Conservation (phyloP, 2,888 invertebrate species). For the Xylota segnis region DNA sequence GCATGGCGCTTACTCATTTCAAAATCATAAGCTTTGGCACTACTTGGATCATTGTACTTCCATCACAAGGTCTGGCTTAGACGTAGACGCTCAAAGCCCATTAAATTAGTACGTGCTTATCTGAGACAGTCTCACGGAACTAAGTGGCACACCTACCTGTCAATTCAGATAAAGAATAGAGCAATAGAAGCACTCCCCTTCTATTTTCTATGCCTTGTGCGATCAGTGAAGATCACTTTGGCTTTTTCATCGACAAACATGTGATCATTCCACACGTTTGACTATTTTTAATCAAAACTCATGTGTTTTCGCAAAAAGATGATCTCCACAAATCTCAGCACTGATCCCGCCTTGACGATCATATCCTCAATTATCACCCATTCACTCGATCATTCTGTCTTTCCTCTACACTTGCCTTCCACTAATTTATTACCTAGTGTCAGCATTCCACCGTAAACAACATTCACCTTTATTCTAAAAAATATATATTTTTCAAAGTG, state of each 20-base stretch:
- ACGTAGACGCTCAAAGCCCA: too few species aligned
- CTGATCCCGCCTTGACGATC: constrained; percentile 1
- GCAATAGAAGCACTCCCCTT: too few species aligned
- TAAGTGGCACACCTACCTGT: too few species aligned
- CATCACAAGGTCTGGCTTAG: too few species aligned
- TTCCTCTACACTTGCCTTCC: neutral
- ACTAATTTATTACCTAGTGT: constrained; percentile 3
- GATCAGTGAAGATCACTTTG: too few species aligned
- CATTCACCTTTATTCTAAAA: neutral
- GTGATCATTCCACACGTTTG: neutral
- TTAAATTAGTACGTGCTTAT: too few species aligned
- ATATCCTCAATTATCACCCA: neutral
- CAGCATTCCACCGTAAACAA: constrained; percentile 2
- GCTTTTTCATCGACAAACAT: neutral
- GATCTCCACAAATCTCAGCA: neutral
- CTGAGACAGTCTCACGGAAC: too few species aligned
- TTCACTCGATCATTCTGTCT: neutral
- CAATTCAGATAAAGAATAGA: too few species aligned
- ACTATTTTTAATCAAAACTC: neutral
- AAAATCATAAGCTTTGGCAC: too few species aligned
- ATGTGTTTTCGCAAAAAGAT: neutral
- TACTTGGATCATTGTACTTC: too few species aligned
- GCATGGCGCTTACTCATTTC: too few species aligned
- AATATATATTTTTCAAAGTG: neutral
- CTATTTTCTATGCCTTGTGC: too few species aligned